Evolutionary conservation across 1,140 invertebrate species (phyloP), one percentile per base, ranked within the genome.

Genomic region (Chrysoperla carnea): DNA sequence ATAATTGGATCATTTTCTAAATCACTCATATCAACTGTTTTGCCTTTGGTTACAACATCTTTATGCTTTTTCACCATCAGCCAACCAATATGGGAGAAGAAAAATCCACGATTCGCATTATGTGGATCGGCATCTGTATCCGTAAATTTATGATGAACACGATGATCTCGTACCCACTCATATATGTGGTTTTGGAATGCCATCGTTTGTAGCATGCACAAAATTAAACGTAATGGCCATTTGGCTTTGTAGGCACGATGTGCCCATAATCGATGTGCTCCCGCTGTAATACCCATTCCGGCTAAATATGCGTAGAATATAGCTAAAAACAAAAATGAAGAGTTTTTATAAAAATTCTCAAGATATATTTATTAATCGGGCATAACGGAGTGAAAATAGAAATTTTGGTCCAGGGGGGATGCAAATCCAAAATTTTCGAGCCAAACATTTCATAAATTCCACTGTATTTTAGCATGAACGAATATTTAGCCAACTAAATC

Each of bases 31-130:
- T 93, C 87, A 1, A 94, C 67, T 1, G 62, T 62, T 43, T 75
- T 76, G 6, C 89, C 88, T 57, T 85, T 89, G 1, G 61, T 67
- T 35, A 75, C 75, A 1, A 93, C 84, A 44, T 90, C 82, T 8
- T 79, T 81, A 54, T 92, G 89, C 56, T 92, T 91, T 37, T 75
- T 66, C 1, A 86, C 62, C 62, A 94, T 67, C 36, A 95, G 62
- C 90, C 90, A 95, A 3, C 90, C 90, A 49, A 93, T 81, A 55
- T 95, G 90, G 0, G 87, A 78, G 59, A 93, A 95, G 68, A 93
- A 92, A 59, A 93, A 90, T n/a, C 77, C 86, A 48, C 86, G 62
- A 37, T 72, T 69, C 0, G 84, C 78, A 50, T 91, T 91, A 56
- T 92, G 86, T 0, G 88, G 89, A 61, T 93, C 89, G 0, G 87